Evolutionary conservation across 2,113 vertebrate genomes (phyloP).

Genomic region (Mustela lutreola): DNA sequence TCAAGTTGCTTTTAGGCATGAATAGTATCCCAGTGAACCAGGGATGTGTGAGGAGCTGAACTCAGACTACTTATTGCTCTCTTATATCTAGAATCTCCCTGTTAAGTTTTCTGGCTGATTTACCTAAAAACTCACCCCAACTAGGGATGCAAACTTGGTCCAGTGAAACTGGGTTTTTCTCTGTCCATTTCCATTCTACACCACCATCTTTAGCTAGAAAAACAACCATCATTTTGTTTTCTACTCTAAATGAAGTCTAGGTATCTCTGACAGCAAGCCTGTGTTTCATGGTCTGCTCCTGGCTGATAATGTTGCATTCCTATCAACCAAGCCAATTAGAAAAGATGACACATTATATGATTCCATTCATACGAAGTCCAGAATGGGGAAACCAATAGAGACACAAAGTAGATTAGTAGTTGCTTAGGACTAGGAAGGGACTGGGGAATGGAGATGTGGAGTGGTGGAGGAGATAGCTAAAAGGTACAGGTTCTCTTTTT

Average conservation of each 20-base stretch:
- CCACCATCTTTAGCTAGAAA: neutral
- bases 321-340: neutral
- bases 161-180: neutral
- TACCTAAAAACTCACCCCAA: neutral
- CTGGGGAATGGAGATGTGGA: neutral
- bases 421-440: neutral
- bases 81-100: neutral
- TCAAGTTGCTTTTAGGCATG: neutral
- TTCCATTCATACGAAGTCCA: neutral
- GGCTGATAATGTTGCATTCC: neutral
- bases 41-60: neutral
- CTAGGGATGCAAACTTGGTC: neutral
- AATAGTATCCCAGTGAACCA: neutral
- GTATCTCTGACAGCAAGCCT: neutral
- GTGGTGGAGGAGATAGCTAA: neutral
- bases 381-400: neutral
- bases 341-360: neutral
- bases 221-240: neutral
- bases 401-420: neutral
- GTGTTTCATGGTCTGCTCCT: neutral
- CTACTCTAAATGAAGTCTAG: neutral
- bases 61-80: neutral
- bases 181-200: neutral
- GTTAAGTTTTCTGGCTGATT: neutral
- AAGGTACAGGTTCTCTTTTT: neutral